These are phyloP conservation scores for Coreius guichenoti DNA, from an alignment of 2,797 vertebrate species.

Conservation along the genomic window DNA sequence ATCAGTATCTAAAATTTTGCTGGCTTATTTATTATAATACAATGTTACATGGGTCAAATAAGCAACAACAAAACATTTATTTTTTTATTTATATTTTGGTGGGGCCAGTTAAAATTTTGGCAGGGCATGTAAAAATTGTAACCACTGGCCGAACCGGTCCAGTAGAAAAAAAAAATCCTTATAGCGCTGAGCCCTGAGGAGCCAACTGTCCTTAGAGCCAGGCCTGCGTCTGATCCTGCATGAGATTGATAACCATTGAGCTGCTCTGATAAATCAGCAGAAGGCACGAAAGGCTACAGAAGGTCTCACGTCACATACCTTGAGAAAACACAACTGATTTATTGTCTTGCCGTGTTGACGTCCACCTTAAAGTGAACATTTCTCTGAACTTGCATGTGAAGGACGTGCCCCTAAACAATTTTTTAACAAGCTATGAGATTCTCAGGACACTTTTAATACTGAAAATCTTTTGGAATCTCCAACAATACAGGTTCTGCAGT, in stretches of 20 bases:
- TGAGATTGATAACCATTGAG: constrained; percentile 54
- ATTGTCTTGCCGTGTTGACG: constrained; percentile 19
- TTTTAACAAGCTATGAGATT: background rate
- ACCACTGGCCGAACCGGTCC: too few species aligned
- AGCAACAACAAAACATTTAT: too few species aligned
- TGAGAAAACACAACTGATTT: constrained; percentile 54
- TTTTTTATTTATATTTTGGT: too few species aligned
- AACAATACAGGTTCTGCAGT: background rate
- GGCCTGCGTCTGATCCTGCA: constrained; percentile 46
- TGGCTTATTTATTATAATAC: too few species aligned
- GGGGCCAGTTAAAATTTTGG: too few species aligned
- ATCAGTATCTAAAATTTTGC: background rate
- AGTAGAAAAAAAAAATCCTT: too few species aligned
- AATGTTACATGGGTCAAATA: too few species aligned
- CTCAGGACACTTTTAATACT: background rate
- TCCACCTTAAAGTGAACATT: constrained; percentile 24
- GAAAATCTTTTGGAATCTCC: background rate
- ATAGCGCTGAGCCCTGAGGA: too few species aligned
- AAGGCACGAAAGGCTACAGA: constrained; percentile 50
- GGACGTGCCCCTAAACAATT: background rate
- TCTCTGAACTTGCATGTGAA: background rate
- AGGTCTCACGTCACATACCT: constrained; percentile 47
- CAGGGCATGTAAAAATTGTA: too few species aligned
- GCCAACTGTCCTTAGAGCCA: constrained; percentile 37
- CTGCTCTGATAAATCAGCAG: constrained; percentile 54